Conservation (phyloP, 1,140 invertebrate genomes). For the Paraescarpia echinospica region DNA sequence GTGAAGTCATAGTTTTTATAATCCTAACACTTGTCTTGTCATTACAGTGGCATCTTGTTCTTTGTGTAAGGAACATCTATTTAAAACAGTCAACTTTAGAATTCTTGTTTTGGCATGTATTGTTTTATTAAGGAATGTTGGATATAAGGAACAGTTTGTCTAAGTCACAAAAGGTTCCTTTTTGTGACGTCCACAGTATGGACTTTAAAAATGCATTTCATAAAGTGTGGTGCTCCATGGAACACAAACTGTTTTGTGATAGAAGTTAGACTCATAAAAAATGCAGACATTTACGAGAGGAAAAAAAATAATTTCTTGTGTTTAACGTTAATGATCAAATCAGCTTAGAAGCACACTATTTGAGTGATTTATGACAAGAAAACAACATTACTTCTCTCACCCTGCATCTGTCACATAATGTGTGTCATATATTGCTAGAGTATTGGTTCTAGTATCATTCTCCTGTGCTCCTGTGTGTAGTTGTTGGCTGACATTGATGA, state of each 20-base stretch:
- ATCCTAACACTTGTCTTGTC: too few relatives aligned
- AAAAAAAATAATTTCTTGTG: background rate
- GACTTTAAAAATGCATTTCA: background rate
- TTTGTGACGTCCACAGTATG: too few relatives aligned
- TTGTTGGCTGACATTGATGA: constrained; percentile 94
- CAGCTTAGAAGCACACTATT: background rate
- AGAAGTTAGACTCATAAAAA: background rate
- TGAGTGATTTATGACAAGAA: background rate
- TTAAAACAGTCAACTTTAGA: too few relatives aligned
- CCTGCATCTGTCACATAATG: background rate
- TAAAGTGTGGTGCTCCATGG: background rate
- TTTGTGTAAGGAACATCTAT: background rate
- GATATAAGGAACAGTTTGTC: too few relatives aligned
- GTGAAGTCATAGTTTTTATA: too few relatives aligned
- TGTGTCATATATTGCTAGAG: background rate
- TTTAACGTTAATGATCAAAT: background rate
- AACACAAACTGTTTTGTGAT: background rate
- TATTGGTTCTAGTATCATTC: too few relatives aligned
- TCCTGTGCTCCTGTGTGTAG: constrained; percentile 54
- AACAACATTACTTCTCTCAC: background rate
- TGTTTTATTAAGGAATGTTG: too few relatives aligned
- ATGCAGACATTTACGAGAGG: background rate
- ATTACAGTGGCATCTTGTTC: background rate
- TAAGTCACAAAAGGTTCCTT: too few relatives aligned
- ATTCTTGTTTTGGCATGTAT: too few relatives aligned